Conservation (phyloP, 2,888 invertebrate genomes). For the Labia minor region DNA sequence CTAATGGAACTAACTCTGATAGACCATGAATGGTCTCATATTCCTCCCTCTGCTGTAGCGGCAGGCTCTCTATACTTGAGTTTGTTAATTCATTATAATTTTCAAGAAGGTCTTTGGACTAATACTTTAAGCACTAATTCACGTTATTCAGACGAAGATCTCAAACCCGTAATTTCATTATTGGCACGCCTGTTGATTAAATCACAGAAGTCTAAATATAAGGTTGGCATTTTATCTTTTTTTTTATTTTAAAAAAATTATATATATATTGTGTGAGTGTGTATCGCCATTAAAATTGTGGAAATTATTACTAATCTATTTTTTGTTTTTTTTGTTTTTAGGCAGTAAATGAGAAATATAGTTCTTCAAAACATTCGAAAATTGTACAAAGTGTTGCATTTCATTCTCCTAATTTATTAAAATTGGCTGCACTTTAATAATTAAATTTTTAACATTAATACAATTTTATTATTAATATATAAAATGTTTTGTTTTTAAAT, state of each 20-base stretch:
- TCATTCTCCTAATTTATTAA: neutral
- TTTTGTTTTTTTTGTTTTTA: neutral
- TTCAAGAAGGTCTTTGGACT: slow-evolving; percentile 50
- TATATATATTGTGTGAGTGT: no score
- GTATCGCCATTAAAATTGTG: no score
- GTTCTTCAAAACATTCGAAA: neutral
- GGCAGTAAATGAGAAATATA: neutral
- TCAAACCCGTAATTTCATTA: slow-evolving; percentile 55
- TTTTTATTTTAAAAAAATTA: no score
- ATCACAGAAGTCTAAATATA: slow-evolving; percentile 58
- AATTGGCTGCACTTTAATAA: neutral
- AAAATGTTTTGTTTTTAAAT: neutral
- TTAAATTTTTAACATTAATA: neutral
- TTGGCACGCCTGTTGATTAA: slow-evolving; percentile 58
- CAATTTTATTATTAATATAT: neutral
- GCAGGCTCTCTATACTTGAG: slow-evolving; percentile 71
- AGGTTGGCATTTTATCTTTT: slow-evolving; percentile 36
- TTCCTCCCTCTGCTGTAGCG: slow-evolving; percentile 72
- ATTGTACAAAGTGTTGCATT: neutral
- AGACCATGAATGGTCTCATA: slow-evolving; percentile 66
- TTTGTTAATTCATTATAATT: slow-evolving; percentile 35
- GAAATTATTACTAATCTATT: no score
- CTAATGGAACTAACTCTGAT: slow-evolving; percentile 74
- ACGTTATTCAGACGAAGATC: slow-evolving; percentile 54
- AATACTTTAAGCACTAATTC: slow-evolving; percentile 65